These are phyloP conservation scores for Hippocampus abdominalis DNA, from an alignment of 2,113 vertebrate species.

Conservation along the genomic window DNA sequence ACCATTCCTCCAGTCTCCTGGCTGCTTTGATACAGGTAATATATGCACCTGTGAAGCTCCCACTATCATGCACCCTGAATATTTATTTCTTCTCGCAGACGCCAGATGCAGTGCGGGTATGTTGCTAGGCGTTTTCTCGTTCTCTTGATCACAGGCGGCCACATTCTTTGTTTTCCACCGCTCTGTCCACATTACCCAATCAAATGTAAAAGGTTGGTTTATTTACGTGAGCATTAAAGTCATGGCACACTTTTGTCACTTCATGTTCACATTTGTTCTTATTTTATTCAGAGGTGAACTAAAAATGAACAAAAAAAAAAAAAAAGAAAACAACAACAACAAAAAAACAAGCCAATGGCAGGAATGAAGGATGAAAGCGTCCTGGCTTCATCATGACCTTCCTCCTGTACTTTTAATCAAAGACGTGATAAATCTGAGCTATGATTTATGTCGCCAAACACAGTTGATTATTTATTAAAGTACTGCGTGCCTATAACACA, in stretches of 20 bases:
- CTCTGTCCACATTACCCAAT: constrained; percentile 35
- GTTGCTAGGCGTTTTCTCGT: constrained; percentile 66
- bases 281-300: constrained; percentile 26
- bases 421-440: neutral
- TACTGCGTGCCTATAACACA: neutral
- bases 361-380: constrained; percentile 33
- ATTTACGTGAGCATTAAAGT: constrained; percentile 16
- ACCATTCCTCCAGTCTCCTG: constrained; percentile 57
- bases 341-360: constrained; percentile 17
- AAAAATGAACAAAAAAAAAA: constrained; percentile 34
- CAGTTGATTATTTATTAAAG: constrained; percentile 1
- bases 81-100: constrained; percentile 69
- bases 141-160: constrained; percentile 69
- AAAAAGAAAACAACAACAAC: neutral
- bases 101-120: constrained; percentile 69
- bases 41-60: constrained; percentile 72
- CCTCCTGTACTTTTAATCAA: constrained; percentile 7
- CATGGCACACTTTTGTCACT: constrained; percentile 22
- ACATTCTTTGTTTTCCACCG: constrained; percentile 50
- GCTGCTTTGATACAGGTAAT: constrained; percentile 73
- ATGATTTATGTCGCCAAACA: neutral
- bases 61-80: constrained; percentile 67
- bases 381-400: constrained; percentile 3
- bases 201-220: constrained; percentile 46
- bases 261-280: constrained; percentile 24